A percentile compares a stretch with the other conserved stretches of the same genome.
These are phyloP conservation scores for Gasterosteus nipponicus DNA, from an alignment of 2,113 vertebrate species.

Conservation along the genomic window DNA sequence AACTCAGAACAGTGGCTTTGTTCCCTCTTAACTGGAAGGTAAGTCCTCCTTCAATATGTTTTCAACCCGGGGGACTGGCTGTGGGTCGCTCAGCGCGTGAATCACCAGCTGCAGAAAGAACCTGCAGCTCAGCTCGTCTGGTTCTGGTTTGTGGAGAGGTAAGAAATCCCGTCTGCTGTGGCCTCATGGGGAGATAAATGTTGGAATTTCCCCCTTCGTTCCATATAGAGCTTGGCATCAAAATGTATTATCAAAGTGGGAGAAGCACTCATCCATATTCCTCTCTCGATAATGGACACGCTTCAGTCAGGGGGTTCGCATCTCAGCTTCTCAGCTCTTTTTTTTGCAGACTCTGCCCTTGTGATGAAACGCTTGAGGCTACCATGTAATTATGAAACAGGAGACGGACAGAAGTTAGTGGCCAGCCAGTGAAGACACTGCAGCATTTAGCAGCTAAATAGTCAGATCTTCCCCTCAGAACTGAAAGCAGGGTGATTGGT, in stretches of 20 bases:
- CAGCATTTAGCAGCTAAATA: background rate
- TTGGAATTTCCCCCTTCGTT: background rate
- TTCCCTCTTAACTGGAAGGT: constrained; percentile 30
- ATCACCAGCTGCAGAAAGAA: constrained; percentile 49
- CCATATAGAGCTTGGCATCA: background rate
- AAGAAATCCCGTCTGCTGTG: background rate
- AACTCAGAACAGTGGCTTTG: constrained; percentile 51
- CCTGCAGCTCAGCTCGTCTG: constrained; percentile 31
- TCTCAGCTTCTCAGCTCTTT: background rate
- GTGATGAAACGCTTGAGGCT: background rate
- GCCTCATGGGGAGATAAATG: background rate
- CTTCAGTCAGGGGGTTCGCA: background rate
- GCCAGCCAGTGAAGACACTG: background rate
- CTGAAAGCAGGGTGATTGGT: background rate
- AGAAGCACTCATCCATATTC: background rate
- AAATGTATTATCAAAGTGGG: background rate
- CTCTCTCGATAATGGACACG: background rate
- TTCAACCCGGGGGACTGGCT: constrained; percentile 56
- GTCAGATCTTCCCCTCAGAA: background rate
- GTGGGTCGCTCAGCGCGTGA: constrained; percentile 29
- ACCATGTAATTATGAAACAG: background rate
- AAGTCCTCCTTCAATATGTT: constrained; percentile 53
- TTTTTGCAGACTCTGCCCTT: background rate
- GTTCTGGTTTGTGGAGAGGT: constrained; percentile 27
- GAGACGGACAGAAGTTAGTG: background rate